Percentiles rank a stretch among this genome's conserved stretches.
phyloP scores from a whole-genome alignment of 2,113 vertebrate genomes.

The Neodontobutis hainanensis region DNA sequence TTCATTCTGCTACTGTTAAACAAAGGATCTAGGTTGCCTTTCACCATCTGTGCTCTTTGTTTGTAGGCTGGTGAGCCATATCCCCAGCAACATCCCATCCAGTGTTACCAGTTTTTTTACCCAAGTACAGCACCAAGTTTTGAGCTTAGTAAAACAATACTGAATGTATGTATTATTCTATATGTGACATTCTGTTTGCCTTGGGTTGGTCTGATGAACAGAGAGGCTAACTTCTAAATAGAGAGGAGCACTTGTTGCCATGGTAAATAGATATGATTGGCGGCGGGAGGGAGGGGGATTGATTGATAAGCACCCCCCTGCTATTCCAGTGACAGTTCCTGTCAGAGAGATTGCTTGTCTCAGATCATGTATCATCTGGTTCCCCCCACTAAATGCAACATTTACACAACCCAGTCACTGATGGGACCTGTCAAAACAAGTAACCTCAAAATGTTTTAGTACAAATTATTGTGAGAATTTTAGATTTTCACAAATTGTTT shows the following conservation, averaged over 20 bases:
- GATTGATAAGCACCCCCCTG: conserved; percentile 86
- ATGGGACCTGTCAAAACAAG: background rate
- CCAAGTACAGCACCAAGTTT: background rate
- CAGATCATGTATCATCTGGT: conserved; percentile 79
- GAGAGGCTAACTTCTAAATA: conserved; percentile 81
- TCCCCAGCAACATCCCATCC: background rate
- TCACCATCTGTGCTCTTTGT: conserved; percentile 46
- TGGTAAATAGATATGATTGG: conserved; percentile 65
- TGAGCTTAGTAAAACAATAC: background rate
- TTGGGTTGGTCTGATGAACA: background rate
- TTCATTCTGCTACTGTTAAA: conserved; percentile 76
- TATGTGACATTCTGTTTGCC: no score
- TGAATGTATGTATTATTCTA: conserved; percentile 7
- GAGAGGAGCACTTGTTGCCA: conserved; percentile 69
- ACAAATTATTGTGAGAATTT: background rate
- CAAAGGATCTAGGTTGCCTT: conserved; percentile 67
- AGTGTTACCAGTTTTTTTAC: no score
- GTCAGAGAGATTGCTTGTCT: conserved; percentile 76
- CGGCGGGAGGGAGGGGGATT: conserved; percentile 56
- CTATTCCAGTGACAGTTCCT: conserved; percentile 80
- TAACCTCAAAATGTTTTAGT: background rate
- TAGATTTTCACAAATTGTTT: background rate
- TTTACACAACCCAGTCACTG: conserved; percentile 12
- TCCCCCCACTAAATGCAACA: conserved; percentile 45
- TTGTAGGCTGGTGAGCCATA: conserved; percentile 28